Base-by-base conservation (phyloP, 2,113 vertebrate genomes). In the Anhinga anhinga region DNA sequence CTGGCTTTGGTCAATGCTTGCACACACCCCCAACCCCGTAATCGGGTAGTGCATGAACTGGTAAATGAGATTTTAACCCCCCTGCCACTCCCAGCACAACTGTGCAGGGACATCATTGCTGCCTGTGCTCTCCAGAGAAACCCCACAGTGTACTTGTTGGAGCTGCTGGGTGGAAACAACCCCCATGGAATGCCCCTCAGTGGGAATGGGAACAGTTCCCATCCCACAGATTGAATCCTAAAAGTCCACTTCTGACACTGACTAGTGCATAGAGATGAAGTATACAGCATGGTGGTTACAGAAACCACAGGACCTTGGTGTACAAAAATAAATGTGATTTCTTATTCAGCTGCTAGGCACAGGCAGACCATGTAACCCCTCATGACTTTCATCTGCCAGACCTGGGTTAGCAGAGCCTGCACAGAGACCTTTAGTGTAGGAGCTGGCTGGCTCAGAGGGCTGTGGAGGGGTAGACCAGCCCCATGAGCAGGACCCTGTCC, bases 401-500 rank as follows among this genome's bases (percentile, higher is more conserved):
- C 18, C 26, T 42, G 26, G 19, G 4, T 38, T 71, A 67, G 70
- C 70, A 53, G 38, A 85, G n/a, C 62, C 70, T 29, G 26, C n/a
- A 17, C 52, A 1, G 2, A 73, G 55, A 73, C 34, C 53, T 74
- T 52, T 22, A 42, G 53, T 2, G 11, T 4, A 70, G 40, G 34
- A n/a, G 11, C 53, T 56, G 38, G 25, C 58, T n/a, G 67, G 72
- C 36, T 77, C 32, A 18, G 20, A 32, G 40, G 42, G 40, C 45
- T 70, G 53, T 15, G 36, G 23, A 61, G 36, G 59, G 19, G 36
- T 67, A 83, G 67, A 59, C 7, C 40, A 44, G 42, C 40, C 67
- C 38, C 81, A 50, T 7, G 1, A 0, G 5, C 1, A 2, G 12
- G 2, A 13, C 77, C 40, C 52, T 17, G 16, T 34, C 36, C 72